Evolutionary conservation across 1,140 invertebrate species (phyloP).

Genomic region (Drosophila malerkotliana): DNA sequence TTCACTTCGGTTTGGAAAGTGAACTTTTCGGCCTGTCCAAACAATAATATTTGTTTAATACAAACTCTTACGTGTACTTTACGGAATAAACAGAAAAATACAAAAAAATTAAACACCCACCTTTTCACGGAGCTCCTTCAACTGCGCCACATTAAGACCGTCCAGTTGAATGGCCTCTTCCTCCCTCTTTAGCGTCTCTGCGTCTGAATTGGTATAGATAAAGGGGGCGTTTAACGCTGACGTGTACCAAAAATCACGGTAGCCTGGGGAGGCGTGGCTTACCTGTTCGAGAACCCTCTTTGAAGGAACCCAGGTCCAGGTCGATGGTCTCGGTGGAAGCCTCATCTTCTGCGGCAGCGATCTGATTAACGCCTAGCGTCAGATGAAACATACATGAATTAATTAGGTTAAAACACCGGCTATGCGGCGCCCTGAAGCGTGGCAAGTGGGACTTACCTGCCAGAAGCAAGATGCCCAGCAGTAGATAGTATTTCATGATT

Average conservation of each 20-base stretch:
- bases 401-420: conserved; percentile 71
- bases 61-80: conserved; percentile 31
- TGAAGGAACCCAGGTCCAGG: conserved; percentile 90
- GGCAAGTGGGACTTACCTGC: conserved; percentile 83
- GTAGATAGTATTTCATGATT: conserved; percentile 86
- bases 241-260: conserved; percentile 50
- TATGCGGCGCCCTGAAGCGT: conserved; percentile 31
- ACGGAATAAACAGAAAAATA: background rate
- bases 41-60: background rate
- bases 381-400: conserved; percentile 52
- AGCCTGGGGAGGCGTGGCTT: conserved; percentile 57
- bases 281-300: conserved; percentile 94
- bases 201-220: conserved; percentile 85
- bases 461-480: conserved; percentile 85
- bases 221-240: conserved; percentile 66
- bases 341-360: conserved; percentile 83
- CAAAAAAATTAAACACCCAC: conserved; percentile 36
- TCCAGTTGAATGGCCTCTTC: conserved; percentile 99
- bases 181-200: conserved; percentile 92
- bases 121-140: conserved; percentile 95
- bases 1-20: conserved; percentile 98
- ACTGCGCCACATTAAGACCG: conserved; percentile 96
- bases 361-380: conserved; percentile 80
- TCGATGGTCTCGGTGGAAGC: conserved; percentile 87
- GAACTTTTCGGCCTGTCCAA: conserved; percentile 91